Conservation (phyloP, 1,140 invertebrate species). For the Araneus ventricosus region DNA sequence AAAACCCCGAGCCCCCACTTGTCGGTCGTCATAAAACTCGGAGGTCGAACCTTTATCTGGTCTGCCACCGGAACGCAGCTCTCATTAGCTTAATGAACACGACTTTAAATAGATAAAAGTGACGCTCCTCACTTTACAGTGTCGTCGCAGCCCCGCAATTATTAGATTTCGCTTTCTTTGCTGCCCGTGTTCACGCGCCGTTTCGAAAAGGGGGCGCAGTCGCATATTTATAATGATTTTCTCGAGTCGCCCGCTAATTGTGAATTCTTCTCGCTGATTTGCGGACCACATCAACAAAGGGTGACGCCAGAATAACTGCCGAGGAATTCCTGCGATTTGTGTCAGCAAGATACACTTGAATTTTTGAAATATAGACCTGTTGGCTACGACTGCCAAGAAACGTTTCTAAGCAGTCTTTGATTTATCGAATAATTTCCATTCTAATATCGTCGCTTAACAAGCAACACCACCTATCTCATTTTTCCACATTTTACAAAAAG, state of each 20-base stretch:
- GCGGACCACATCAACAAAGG: background rate
- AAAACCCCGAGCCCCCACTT: slow-evolving; percentile 61
- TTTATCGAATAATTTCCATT: too few species aligned
- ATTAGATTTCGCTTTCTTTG: slow-evolving; percentile 51
- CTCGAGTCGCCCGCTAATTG: background rate
- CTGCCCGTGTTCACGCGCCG: background rate
- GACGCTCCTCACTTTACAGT: slow-evolving; percentile 21
- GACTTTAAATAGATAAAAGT: slow-evolving; percentile 73
- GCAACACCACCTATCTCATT: too few species aligned
- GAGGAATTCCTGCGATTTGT: too few species aligned
- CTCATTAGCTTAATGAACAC: slow-evolving; percentile 74
- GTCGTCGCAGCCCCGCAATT: slow-evolving; percentile 50
- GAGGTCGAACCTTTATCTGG: slow-evolving; percentile 56
- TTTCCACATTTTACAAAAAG: too few species aligned
- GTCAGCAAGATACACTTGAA: too few species aligned
- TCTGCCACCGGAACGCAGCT: slow-evolving; percentile 59
- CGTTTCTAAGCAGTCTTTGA: too few species aligned
- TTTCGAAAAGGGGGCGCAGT: background rate
- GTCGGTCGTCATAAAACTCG: slow-evolving; percentile 62
- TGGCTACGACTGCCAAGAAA: too few species aligned
- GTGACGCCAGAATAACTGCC: background rate
- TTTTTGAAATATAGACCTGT: too few species aligned
- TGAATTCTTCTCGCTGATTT: background rate
- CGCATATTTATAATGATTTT: slow-evolving; percentile 38
- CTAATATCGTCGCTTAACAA: too few species aligned